Percentiles rank a stretch among this genome's conserved stretches.
Evolutionary conservation across 2,888 invertebrate species (phyloP).

Genomic region (Leptopilina drosophilae): DNA sequence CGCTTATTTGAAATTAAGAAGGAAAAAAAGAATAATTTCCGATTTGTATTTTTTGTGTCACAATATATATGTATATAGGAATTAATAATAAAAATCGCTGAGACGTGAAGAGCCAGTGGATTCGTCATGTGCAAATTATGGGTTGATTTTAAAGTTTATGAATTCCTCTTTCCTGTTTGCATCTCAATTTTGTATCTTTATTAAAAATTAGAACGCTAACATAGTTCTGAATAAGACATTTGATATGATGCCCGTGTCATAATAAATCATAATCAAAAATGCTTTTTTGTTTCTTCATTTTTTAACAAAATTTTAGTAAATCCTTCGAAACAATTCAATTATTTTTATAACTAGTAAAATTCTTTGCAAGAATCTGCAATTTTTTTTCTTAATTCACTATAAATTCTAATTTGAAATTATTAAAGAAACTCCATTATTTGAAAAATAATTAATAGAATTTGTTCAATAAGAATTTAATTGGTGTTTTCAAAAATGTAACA

Average conservation of each 20-base stretch:
- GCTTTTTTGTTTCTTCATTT: not conserved
- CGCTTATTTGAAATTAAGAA: conserved; percentile 7
- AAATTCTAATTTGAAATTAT: too few relatives aligned
- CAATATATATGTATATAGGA: not conserved
- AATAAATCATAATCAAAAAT: not conserved
- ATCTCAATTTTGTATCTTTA: not conserved
- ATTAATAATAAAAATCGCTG: not conserved
- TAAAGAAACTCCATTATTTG: too few relatives aligned
- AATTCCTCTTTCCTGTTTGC: conserved; percentile 3
- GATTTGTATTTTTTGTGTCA: not conserved
- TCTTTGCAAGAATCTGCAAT: too few relatives aligned
- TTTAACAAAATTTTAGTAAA: too few relatives aligned
- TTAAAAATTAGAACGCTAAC: not conserved
- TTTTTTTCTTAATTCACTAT: too few relatives aligned
- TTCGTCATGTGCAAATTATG: not conserved
- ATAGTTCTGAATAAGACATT: not conserved
- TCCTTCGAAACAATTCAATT: too few relatives aligned
- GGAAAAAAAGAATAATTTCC: conserved; percentile 2
- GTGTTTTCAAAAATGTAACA: too few relatives aligned
- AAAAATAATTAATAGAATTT: too few relatives aligned
- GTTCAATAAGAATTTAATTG: too few relatives aligned
- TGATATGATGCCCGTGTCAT: not conserved
- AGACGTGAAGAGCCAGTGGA: not conserved
- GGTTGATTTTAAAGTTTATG: conserved; percentile 14
- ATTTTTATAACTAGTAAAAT: too few relatives aligned